Evolutionary conservation across 2,113 vertebrate species (phyloP).

Genomic region (Dasyornis broadbenti): DNA sequence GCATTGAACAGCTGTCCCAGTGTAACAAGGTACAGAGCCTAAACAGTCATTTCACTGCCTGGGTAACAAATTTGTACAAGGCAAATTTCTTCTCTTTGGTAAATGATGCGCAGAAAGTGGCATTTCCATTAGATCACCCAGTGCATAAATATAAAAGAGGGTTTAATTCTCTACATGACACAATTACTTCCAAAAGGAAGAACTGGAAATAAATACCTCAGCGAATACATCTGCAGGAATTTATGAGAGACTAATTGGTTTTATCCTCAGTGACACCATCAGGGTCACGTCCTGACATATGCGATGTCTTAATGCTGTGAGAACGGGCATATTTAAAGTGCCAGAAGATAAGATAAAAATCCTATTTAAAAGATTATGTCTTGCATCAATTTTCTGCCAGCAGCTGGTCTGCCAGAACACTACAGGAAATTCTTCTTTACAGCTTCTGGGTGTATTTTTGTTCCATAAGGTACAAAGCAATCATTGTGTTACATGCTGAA

Average conservation of each 20-base stretch:
- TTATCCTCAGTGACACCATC: neutral
- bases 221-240: neutral
- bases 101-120: neutral
- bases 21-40: neutral
- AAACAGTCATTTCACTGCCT: neutral
- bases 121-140: neutral
- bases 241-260: neutral
- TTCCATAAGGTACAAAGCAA: neutral
- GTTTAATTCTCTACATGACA: neutral
- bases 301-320: neutral
- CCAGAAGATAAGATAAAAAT: neutral
- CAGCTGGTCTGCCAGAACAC: neutral
- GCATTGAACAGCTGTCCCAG: neutral
- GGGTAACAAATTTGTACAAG: neutral
- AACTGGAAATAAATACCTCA: neutral
- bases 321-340: neutral
- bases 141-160: neutral
- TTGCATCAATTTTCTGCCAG: neutral
- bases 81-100: neutral
- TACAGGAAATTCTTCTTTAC: neutral
- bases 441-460: neutral
- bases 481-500: neutral
- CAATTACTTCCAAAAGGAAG: slow-evolving; percentile 12
- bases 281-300: neutral
- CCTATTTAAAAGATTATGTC: neutral